These are phyloP conservation scores for Philopedon plagiatum DNA, from an alignment of 2,888 invertebrate genomes.

Conservation along the genomic window DNA sequence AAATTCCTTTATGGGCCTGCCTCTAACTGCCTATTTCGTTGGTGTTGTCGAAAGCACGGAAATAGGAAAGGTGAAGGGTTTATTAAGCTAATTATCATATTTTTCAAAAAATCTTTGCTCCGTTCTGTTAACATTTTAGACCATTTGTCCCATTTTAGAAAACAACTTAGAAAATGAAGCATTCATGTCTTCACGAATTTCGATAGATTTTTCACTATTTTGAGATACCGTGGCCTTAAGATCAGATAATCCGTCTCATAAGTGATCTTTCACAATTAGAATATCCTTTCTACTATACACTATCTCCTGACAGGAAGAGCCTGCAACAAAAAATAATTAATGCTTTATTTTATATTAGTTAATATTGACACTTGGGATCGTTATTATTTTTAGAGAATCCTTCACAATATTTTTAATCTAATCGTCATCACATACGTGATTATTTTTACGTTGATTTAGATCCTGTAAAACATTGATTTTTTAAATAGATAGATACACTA, in stretches of 20 bases:
- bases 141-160: background rate
- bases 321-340: no score
- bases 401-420: no score
- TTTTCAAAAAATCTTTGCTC: conserved; percentile 1
- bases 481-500: no score
- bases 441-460: no score
- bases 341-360: no score
- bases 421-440: no score
- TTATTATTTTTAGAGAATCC: no score
- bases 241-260: background rate
- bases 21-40: background rate
- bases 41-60: background rate
- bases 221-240: background rate
- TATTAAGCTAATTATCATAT: background rate
- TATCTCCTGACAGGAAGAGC: background rate
- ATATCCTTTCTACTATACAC: background rate
- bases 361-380: no score
- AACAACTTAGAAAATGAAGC: background rate
- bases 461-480: no score
- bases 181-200: conserved; percentile 3
- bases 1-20: background rate
- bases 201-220: conserved; percentile 4
- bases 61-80: background rate
- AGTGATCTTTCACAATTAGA: background rate
- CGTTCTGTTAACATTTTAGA: background rate